Evolutionary conservation across 2,888 invertebrate genomes (phyloP).

Genomic region (Archips crataeganus): DNA sequence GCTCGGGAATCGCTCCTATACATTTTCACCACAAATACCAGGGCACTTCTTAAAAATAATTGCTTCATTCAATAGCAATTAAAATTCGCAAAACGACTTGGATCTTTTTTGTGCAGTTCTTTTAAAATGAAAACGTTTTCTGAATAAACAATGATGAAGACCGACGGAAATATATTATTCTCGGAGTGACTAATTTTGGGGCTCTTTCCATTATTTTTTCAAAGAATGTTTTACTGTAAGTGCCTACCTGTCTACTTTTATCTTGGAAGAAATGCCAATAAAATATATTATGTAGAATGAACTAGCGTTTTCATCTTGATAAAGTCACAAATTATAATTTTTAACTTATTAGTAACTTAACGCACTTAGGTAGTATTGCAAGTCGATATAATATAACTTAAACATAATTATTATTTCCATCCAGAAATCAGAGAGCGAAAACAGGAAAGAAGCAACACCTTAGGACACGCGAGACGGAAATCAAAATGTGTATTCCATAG

Average conservation of each 20-base stretch:
- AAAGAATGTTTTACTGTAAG: slow-evolving; percentile 17
- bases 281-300: too few relatives aligned
- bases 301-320: too few relatives aligned
- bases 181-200: slow-evolving; percentile 25
- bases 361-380: neutral
- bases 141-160: slow-evolving; percentile 38
- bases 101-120: slow-evolving; percentile 32
- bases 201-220: slow-evolving; percentile 13
- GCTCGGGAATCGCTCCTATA: neutral
- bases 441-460: neutral
- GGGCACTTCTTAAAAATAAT: slow-evolving; percentile 16
- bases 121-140: slow-evolving; percentile 39
- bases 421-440: neutral
- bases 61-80: slow-evolving; percentile 39
- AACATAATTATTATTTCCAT: neutral
- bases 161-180: slow-evolving; percentile 27
- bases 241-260: neutral
- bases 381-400: neutral
- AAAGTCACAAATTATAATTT: too few relatives aligned
- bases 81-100: slow-evolving; percentile 39
- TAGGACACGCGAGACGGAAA: neutral
- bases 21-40: slow-evolving; percentile 12
- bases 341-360: too few relatives aligned
- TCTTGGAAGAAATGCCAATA: neutral
- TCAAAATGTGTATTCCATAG: slow-evolving; percentile 10